phyloP scores from a whole-genome alignment of 2,113 vertebrate species.

The Carassius auratus region DNA sequence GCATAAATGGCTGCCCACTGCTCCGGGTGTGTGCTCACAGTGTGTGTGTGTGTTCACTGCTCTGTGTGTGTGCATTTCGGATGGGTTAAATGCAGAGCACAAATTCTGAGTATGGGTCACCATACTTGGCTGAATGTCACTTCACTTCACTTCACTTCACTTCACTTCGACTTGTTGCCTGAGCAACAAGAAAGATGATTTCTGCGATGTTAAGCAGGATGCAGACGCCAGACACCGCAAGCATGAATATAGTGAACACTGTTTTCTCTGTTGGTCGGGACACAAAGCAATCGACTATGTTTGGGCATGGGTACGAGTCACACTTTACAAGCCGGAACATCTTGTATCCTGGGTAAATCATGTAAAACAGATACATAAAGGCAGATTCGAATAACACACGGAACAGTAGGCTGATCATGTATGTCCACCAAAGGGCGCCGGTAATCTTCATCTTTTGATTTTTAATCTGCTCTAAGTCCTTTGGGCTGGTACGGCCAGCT shows the following conservation, averaged over 20 bases:
- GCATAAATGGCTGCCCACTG: too few relatives aligned
- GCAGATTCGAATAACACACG: constrained; percentile 87
- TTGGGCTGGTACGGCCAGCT: constrained; percentile 79
- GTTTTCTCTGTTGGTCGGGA: constrained; percentile 72
- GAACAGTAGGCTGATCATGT: constrained; percentile 91
- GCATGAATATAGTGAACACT: constrained; percentile 96
- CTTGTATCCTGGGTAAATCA: constrained; percentile 95
- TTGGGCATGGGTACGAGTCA: constrained; percentile 94
- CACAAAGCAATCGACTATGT: constrained; percentile 96
- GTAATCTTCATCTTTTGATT: constrained; percentile 92
- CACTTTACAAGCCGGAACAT: constrained; percentile 98
- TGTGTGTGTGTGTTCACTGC: too few relatives aligned
- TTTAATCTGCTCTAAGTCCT: constrained; percentile 93
- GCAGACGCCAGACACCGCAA: constrained; percentile 89
- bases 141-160: too few relatives aligned
- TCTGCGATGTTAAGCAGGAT: constrained; percentile 95
- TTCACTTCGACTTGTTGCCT: constrained; percentile 85
- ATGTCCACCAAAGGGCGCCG: constrained; percentile 95
- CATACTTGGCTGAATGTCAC: too few relatives aligned
- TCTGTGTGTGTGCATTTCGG: too few relatives aligned
- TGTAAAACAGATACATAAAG: constrained; percentile 96
- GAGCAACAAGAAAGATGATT: constrained; percentile 85
- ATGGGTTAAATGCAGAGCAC: too few relatives aligned
- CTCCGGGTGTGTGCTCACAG: too few relatives aligned
- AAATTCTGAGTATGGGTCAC: too few relatives aligned